These are phyloP conservation scores for Telmatherina bonti DNA, from an alignment of 2,797 vertebrate species.

Conservation along the genomic window DNA sequence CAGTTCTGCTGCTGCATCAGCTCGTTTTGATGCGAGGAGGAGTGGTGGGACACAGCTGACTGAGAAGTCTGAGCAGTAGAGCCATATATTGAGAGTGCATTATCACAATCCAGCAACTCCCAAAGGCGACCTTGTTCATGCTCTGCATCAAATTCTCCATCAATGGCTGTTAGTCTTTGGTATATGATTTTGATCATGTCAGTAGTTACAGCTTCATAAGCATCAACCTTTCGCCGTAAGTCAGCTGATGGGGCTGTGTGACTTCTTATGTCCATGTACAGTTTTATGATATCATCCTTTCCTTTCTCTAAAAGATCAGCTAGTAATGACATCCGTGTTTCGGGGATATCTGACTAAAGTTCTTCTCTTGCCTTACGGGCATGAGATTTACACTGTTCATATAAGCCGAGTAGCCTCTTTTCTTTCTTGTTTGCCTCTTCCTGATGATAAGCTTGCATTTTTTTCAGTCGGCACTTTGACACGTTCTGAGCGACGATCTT, in stretches of 20 bases:
- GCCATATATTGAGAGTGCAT: background rate
- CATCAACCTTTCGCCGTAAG: background rate
- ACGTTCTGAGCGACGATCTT: too few relatives aligned
- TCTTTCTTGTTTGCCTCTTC: background rate
- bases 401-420: background rate
- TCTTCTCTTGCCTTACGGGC: background rate
- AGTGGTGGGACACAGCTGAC: background rate
- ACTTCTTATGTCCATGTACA: background rate
- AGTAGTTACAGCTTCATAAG: slow-evolving; percentile 1
- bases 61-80: background rate
- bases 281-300: background rate
- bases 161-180: background rate
- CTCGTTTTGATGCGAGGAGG: background rate
- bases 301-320: background rate
- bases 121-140: background rate
- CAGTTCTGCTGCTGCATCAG: background rate
- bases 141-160: slow-evolving; percentile 15
- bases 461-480: background rate
- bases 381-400: background rate
- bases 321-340: background rate
- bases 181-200: slow-evolving; percentile 2
- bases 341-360: background rate
- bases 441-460: background rate
- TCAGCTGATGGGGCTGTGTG: background rate
- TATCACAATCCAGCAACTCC: background rate